These are phyloP conservation scores for Oncorhynchus clarkii DNA, from an alignment of 2,113 vertebrate species.

Conservation along the genomic window DNA sequence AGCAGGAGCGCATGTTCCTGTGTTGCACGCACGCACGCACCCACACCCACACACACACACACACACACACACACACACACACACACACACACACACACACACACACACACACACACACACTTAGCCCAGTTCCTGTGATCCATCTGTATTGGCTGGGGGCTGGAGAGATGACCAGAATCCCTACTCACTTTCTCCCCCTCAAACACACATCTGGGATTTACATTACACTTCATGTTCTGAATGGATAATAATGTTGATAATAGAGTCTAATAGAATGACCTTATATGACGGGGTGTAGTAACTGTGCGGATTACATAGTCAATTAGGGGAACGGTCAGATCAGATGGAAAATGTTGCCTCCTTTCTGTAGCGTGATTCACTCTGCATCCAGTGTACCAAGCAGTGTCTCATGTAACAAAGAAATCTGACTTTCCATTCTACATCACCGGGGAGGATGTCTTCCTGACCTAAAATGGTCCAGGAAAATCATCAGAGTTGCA, in stretches of 20 bases:
- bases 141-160: slow-evolving; percentile 11
- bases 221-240: slow-evolving; percentile 26
- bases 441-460: neutral
- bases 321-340: slow-evolving; percentile 14
- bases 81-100: too few relatives aligned
- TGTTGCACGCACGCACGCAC: neutral
- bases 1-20: slow-evolving; percentile 7
- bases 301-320: slow-evolving; percentile 30
- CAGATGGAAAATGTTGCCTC: slow-evolving; percentile 24
- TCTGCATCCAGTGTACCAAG: neutral
- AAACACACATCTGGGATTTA: slow-evolving; percentile 35
- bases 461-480: neutral
- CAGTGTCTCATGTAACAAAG: neutral
- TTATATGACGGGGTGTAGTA: slow-evolving; percentile 24
- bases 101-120: neutral
- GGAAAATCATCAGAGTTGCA: neutral
- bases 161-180: slow-evolving; percentile 10
- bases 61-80: too few relatives aligned
- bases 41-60: neutral
- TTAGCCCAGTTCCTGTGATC: slow-evolving; percentile 3
- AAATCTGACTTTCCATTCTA: neutral
- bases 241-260: slow-evolving; percentile 41
- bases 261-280: slow-evolving; percentile 17
- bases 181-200: slow-evolving; percentile 14
- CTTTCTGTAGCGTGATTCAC: neutral